Percentiles rank a stretch among this genome's conserved stretches.
Conservation (phyloP, 2,797 vertebrate species). For the Carduelis carduelis region DNA sequence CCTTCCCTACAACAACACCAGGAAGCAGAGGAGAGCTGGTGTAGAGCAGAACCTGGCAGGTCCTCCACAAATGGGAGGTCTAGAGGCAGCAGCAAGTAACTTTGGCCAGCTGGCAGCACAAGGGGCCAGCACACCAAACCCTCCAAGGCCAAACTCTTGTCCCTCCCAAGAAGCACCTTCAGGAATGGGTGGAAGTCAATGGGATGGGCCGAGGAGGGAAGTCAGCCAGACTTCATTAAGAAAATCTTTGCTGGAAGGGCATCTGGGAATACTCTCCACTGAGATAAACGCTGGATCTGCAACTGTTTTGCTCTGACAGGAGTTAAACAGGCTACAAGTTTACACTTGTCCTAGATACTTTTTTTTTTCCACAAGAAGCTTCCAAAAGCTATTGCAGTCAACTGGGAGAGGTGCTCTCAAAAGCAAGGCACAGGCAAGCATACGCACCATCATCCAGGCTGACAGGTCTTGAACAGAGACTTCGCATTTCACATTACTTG, state of each 20-base stretch:
- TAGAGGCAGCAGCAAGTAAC: neutral
- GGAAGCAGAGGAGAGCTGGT: neutral
- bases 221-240: neutral
- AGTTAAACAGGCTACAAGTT: conserved; percentile 15
- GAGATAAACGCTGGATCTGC: neutral
- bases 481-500: neutral
- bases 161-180: neutral
- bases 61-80: neutral
- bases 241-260: neutral
- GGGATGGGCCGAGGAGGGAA: neutral
- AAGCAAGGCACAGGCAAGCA: neutral
- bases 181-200: neutral
- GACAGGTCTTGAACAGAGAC: neutral
- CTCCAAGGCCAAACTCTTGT: neutral
- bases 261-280: neutral
- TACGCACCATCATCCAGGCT: neutral
- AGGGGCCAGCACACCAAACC: neutral
- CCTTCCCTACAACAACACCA: neutral
- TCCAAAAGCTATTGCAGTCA: neutral
- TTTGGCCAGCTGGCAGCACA: neutral
- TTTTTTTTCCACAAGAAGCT: conserved; percentile 10
- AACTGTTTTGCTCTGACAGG: neutral
- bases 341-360: neutral
- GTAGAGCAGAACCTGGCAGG: neutral
- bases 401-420: neutral